A percentile compares a stretch with the other conserved stretches of the same genome.
phyloP scores from a whole-genome alignment of 2,888 invertebrate species.

The Coenonympha glycerion region DNA sequence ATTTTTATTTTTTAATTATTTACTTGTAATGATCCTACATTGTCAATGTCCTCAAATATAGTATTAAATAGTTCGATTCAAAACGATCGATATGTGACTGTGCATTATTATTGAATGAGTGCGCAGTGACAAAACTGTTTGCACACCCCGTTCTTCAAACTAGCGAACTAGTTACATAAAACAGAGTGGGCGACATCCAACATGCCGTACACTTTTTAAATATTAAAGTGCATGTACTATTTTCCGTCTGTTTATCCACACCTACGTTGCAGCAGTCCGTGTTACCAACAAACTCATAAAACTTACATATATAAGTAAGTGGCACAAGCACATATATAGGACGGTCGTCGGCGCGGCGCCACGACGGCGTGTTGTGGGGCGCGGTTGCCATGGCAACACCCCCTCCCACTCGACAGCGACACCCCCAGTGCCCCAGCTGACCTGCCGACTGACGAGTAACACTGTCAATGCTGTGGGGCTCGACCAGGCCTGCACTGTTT shows the following conservation, averaged over 20 bases:
- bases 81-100: not conserved
- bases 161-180: conserved; percentile 7
- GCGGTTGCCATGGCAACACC: conserved; percentile 58
- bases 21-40: no score
- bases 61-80: not conserved
- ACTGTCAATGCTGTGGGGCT: conserved; percentile 49
- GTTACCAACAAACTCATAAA: conserved; percentile 60
- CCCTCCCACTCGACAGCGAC: conserved; percentile 38
- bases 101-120: not conserved
- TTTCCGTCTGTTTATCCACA: conserved; percentile 34
- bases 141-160: not conserved
- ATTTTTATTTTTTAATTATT: no score
- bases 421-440: conserved; percentile 61
- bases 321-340: conserved; percentile 42
- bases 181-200: conserved; percentile 7
- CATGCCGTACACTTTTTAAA: conserved; percentile 48
- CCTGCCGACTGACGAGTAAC: conserved; percentile 68
- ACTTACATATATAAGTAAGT: conserved; percentile 55
- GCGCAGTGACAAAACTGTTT: not conserved
- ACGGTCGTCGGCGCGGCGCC: conserved; percentile 67
- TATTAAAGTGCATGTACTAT: conserved; percentile 51
- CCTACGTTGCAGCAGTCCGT: conserved; percentile 49
- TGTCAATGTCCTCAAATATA: no score
- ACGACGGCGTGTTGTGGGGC: conserved; percentile 72
- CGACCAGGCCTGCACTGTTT: conserved; percentile 28